Evolutionary conservation across 1,140 invertebrate species (phyloP).

Genomic region (Drosophila trapezifrons): DNA sequence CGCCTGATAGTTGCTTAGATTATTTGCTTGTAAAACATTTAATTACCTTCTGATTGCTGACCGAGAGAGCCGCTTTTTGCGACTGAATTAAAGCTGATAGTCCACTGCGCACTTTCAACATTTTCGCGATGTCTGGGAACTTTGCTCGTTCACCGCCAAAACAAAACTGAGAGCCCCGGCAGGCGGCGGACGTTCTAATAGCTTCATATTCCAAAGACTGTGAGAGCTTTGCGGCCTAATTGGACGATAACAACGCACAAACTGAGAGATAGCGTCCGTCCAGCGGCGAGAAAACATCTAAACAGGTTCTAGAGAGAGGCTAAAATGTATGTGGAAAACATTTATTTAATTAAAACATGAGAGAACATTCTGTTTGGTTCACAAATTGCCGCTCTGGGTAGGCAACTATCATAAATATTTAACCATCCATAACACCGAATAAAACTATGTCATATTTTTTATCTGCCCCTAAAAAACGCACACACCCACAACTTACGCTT

Average conservation of each 20-base stretch:
- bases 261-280: slow-evolving; percentile 10
- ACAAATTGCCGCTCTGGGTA: neutral
- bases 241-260: slow-evolving; percentile 19
- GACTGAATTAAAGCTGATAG: slow-evolving; percentile 23
- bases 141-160: slow-evolving; percentile 10
- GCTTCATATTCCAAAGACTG: slow-evolving; percentile 10
- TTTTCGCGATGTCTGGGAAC: slow-evolving; percentile 32
- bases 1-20: slow-evolving; percentile 1
- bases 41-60: slow-evolving; percentile 13
- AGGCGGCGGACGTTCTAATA: neutral
- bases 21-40: slow-evolving; percentile 8
- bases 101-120: slow-evolving; percentile 53
- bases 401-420: neutral
- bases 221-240: slow-evolving; percentile 22
- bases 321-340: neutral
- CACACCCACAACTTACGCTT: neutral
- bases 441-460: slow-evolving; percentile 1
- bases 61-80: slow-evolving; percentile 26
- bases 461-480: neutral
- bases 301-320: slow-evolving; percentile 22
- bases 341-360: neutral
- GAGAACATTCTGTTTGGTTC: neutral
- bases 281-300: neutral
- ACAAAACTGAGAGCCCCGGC: slow-evolving; percentile 16
- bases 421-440: neutral